A percentile compares a stretch with the other conserved stretches of the same genome.
Evolutionary conservation across 2,797 vertebrate species (phyloP).

Genomic region (Halcyon badia): DNA sequence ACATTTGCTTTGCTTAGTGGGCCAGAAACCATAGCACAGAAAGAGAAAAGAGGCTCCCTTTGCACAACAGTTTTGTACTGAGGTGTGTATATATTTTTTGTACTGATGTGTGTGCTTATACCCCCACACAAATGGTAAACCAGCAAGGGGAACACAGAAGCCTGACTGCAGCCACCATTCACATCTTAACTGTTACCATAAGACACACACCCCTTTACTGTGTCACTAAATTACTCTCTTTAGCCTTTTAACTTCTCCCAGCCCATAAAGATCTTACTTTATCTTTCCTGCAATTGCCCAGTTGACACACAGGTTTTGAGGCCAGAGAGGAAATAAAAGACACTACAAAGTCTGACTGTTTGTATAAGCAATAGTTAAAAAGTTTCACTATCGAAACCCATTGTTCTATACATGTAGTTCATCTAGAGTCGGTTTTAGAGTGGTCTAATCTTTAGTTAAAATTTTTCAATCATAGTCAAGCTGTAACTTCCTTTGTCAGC

Average conservation of each 20-base stretch:
- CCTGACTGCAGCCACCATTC: not conserved
- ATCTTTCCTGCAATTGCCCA: not conserved
- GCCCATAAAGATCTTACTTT: not conserved
- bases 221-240: not conserved
- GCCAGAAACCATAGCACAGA: not conserved
- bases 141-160: not conserved
- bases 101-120: not conserved
- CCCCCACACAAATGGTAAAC: not conserved
- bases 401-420: not conserved
- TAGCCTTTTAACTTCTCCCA: not conserved
- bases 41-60: not conserved
- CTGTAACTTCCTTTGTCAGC: not conserved
- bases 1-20: not conserved
- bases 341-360: not conserved
- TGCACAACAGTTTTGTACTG: not conserved
- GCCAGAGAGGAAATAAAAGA: not conserved
- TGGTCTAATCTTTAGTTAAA: not conserved
- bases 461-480: not conserved
- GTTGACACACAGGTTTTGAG: not conserved
- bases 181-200: not conserved
- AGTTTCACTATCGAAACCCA: not conserved
- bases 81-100: not conserved
- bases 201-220: not conserved
- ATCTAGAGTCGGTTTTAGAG: not conserved
- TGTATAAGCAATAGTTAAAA: not conserved